Percentiles rank a stretch among this genome's conserved stretches.
phyloP scores from a whole-genome alignment of 2,113 vertebrate species.

The Rhinichthys klamathensis region DNA sequence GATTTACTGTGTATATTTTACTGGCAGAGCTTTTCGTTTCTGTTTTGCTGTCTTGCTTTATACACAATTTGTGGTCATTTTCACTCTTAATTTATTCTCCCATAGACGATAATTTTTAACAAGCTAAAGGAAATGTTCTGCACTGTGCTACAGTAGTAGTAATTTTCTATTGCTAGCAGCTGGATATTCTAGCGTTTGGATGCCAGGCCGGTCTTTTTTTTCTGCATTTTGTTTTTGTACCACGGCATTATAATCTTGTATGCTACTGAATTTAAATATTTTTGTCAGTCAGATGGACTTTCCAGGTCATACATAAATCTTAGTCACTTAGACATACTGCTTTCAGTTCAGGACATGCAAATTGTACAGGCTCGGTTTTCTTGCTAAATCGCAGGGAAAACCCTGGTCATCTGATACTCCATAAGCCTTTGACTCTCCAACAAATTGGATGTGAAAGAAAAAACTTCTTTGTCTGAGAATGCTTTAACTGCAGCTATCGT shows the following conservation, averaged over 20 bases:
- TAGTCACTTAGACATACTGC: constrained; percentile 8
- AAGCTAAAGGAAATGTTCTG: constrained; percentile 59
- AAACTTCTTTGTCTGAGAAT: constrained; percentile 12
- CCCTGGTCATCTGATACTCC: constrained; percentile 1
- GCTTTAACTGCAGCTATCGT: constrained; percentile 9
- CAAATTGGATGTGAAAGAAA: constrained; percentile 31
- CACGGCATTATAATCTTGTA: constrained; percentile 49
- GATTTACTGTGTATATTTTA: constrained; percentile 28
- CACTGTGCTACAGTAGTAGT: constrained; percentile 43
- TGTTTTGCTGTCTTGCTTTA: constrained; percentile 47
- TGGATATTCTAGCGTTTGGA: constrained; percentile 57
- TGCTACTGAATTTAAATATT: constrained; percentile 63
- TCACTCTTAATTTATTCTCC: constrained; percentile 61
- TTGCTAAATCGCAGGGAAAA: constrained; percentile 47
- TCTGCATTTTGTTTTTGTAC: constrained; percentile 52
- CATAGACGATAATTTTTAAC: constrained; percentile 60
- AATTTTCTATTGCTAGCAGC: constrained; percentile 66
- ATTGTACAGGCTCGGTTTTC: constrained; percentile 29
- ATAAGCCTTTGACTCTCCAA: constrained; percentile 12
- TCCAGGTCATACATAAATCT: constrained; percentile 11
- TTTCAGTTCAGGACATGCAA: constrained; percentile 39
- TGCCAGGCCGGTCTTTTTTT: constrained; percentile 35
- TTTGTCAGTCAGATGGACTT: constrained; percentile 54
- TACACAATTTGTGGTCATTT: constrained; percentile 44
- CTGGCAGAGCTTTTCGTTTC: constrained; percentile 9